phyloP scores from a whole-genome alignment of 2,888 invertebrate genomes.

The Drosophila flavopinicola region DNA sequence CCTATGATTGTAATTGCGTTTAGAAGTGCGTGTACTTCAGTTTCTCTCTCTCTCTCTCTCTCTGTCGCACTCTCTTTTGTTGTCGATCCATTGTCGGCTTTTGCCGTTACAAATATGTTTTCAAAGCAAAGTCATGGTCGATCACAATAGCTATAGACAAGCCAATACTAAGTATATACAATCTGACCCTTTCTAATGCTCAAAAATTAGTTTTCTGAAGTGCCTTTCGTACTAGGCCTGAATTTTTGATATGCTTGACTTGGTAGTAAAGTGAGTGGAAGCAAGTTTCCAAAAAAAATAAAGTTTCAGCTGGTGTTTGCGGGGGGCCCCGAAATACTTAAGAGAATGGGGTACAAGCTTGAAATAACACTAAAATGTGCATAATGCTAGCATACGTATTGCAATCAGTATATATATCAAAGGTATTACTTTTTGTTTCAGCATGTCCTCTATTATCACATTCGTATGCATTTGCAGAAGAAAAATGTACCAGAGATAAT shows the following conservation, averaged over 20 bases:
- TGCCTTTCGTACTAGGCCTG: constrained; percentile 44
- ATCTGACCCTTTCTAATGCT: constrained; percentile 66
- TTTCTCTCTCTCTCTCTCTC: constrained; percentile 25
- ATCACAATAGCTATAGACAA: constrained; percentile 62
- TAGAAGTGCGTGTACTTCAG: constrained; percentile 74
- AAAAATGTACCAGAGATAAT: too few species aligned
- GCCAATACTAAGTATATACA: constrained; percentile 24
- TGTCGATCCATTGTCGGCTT: constrained; percentile 60
- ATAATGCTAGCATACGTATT: neutral
- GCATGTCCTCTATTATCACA: too few species aligned
- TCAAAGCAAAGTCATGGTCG: constrained; percentile 76
- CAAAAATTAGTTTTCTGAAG: constrained; percentile 72
- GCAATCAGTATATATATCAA: neutral
- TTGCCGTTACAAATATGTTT: constrained; percentile 78
- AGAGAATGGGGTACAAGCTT: neutral
- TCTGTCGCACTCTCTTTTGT: constrained; percentile 43
- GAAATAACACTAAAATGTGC: neutral
- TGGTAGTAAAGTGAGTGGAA: constrained; percentile 65
- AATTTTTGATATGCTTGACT: constrained; percentile 60
- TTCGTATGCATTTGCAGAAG: too few species aligned
- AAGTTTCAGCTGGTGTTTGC: constrained; percentile 44
- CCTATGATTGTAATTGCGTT: constrained; percentile 70
- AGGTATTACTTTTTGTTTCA: neutral
- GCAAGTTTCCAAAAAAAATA: constrained; percentile 32
- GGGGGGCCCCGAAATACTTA: constrained; percentile 45